A percentile compares a stretch with the other conserved stretches of the same genome.
Evolutionary conservation across 2,888 invertebrate species (phyloP).

Genomic region (Norana najaformis): DNA sequence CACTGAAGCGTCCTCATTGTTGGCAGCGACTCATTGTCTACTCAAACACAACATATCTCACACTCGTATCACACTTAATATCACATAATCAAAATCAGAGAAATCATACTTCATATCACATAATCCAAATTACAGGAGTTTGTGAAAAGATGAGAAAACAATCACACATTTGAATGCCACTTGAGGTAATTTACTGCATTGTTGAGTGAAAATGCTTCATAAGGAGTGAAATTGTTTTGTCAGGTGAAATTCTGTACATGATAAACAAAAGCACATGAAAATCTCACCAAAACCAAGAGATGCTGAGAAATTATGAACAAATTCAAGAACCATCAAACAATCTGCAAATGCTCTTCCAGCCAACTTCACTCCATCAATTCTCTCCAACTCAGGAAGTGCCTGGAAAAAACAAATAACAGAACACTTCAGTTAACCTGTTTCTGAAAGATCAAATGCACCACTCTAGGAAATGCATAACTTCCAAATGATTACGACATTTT

Average conservation of each 20-base stretch:
- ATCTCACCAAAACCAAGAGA: slow-evolving; percentile 85
- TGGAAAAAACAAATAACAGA: slow-evolving; percentile 9
- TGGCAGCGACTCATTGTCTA: slow-evolving; percentile 66
- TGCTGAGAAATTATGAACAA: slow-evolving; percentile 92
- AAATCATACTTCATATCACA: background rate
- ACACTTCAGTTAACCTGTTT: too few relatives aligned
- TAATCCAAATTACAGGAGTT: background rate
- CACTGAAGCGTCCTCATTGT: slow-evolving; percentile 83
- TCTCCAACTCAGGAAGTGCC: slow-evolving; percentile 67
- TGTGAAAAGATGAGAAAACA: background rate
- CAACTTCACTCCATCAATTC: slow-evolving; percentile 79
- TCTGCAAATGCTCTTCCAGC: slow-evolving; percentile 88
- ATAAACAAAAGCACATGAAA: background rate
- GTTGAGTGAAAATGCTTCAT: background rate
- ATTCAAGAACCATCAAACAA: slow-evolving; percentile 92
- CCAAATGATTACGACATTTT: background rate
- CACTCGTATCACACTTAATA: background rate
- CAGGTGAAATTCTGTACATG: background rate
- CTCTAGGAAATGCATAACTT: background rate
- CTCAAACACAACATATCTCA: background rate
- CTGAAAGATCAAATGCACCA: background rate
- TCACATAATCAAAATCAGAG: background rate
- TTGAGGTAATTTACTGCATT: background rate
- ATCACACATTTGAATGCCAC: background rate
- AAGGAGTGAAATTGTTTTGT: background rate